Conservation (phyloP, 2,113 vertebrate species). For the Rhinogobius similis region DNA sequence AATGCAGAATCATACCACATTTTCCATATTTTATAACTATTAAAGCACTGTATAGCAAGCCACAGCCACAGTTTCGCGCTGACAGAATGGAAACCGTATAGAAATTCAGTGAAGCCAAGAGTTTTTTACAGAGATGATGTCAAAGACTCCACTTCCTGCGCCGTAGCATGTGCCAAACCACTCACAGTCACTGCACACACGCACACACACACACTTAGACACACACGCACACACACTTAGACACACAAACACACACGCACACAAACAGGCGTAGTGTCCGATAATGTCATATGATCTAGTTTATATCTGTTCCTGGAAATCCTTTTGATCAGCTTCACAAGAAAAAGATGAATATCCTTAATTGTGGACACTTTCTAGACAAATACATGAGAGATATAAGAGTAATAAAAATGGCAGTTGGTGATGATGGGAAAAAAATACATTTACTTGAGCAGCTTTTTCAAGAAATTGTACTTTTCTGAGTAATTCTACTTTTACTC, state of each 20-base stretch:
- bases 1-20: neutral
- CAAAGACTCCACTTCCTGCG: constrained; percentile 72
- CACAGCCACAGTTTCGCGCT: constrained; percentile 12
- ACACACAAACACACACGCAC: constrained; percentile 35
- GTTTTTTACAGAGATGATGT: constrained; percentile 60
- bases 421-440: too few relatives aligned
- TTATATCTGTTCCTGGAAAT: neutral
- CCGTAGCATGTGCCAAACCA: constrained; percentile 34
- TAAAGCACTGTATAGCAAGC: neutral
- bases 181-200: constrained; percentile 42
- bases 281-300: constrained; percentile 66
- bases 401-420: too few relatives aligned
- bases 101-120: constrained; percentile 42
- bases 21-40: constrained; percentile 1
- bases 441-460: too few relatives aligned
- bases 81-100: constrained; percentile 51
- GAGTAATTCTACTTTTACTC: too few relatives aligned
- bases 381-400: too few relatives aligned
- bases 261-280: too few relatives aligned
- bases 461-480: too few relatives aligned
- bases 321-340: neutral
- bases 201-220: constrained; percentile 22
- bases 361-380: neutral
- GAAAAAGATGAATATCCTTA: neutral
- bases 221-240: constrained; percentile 29